Percentiles rank a stretch among this genome's conserved stretches.
Evolutionary conservation across 2,888 invertebrate species (phyloP).

Genomic region (Zaprionus lineosus): DNA sequence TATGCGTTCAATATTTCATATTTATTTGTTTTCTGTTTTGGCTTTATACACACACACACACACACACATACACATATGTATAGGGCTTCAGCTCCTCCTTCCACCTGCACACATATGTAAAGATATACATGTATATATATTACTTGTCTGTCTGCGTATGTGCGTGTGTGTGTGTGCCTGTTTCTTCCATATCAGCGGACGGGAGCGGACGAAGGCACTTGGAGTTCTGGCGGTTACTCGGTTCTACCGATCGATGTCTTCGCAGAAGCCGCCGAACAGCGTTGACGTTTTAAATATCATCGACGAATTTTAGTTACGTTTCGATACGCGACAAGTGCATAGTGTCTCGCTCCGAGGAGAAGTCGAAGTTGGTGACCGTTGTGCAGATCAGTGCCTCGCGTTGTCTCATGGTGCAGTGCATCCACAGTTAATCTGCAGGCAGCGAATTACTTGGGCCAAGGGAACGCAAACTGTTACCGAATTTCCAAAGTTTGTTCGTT

Average conservation of each 20-base stretch:
- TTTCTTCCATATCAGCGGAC: constrained; percentile 50
- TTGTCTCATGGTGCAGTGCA: constrained; percentile 5
- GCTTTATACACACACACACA: constrained; percentile 14
- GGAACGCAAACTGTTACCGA: constrained; percentile 81
- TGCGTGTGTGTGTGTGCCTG: constrained; percentile 5
- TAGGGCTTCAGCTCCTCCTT: constrained; percentile 33
- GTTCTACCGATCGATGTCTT: constrained; percentile 42
- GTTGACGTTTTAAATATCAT: constrained; percentile 81
- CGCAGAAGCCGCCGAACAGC: constrained; percentile 28
- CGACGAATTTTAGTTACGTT: constrained; percentile 80
- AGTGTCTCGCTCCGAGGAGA: constrained; percentile 48
- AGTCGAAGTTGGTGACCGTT: constrained; percentile 15
- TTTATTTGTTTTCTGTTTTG: constrained; percentile 64
- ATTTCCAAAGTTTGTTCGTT: constrained; percentile 82
- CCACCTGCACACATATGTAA: constrained; percentile 32
- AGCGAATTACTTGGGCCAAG: constrained; percentile 83
- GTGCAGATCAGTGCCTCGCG: constrained; percentile 3
- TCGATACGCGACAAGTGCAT: constrained; percentile 82
- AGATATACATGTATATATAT: no score
- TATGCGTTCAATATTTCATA: constrained; percentile 74
- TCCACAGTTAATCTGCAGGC: constrained; percentile 44
- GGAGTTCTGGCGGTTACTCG: constrained; percentile 7
- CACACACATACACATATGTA: constrained; percentile 15
- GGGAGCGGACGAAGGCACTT: not conserved
- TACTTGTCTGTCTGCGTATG: not conserved